Evolutionary conservation across 2,888 invertebrate species (phyloP), one percentile per base, ranked within the genome.

Genomic region (Dorcus hopei): DNA sequence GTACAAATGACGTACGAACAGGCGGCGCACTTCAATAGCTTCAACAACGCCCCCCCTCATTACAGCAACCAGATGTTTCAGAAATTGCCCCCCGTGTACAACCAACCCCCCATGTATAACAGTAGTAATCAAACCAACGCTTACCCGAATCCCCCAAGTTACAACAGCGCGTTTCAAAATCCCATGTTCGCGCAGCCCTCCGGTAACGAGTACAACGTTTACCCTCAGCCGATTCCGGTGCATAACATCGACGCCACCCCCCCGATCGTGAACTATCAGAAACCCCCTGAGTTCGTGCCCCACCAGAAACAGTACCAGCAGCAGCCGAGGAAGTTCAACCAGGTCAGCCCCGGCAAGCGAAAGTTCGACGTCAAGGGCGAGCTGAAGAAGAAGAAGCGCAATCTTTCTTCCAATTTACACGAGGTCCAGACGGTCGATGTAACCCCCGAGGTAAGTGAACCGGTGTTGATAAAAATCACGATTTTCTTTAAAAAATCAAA

Each of bases 351-450:
- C 9, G 55, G 23, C 14, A 65, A 65, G 54, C 56, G 65, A 39
- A 61, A 54, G 48, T 39, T 42, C 9, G 61, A 45, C 19, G 49
- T 47, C 7, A 65, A 63, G 43, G 43, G 49, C n/a, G 61, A 65
- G 19, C 9, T 55, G 38, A 62, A 57, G 16, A 64, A 63, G 54
- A 67, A 65, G 45, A 69, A 66, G 54, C 67, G 66, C 48, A 62
- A 62, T 23, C 59, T 58, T 26, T 51, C 60, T 23, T 57, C 63
- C 23, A 70, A 69, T 62, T 57, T 71, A 14, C 69, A 70, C 26
- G 66, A 68, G 62, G 68, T 71, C 47, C 64, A 57, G 26, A 70
- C 61, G 4, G 59, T 63, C 8, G 63, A 63, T 48, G 42, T 45
- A 40, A 16, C 19, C 9, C 41, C 48, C 41, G 53, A 49, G 53